Base-by-base conservation (phyloP, 2,888 invertebrate species). In the Athetis lepigone region DNA sequence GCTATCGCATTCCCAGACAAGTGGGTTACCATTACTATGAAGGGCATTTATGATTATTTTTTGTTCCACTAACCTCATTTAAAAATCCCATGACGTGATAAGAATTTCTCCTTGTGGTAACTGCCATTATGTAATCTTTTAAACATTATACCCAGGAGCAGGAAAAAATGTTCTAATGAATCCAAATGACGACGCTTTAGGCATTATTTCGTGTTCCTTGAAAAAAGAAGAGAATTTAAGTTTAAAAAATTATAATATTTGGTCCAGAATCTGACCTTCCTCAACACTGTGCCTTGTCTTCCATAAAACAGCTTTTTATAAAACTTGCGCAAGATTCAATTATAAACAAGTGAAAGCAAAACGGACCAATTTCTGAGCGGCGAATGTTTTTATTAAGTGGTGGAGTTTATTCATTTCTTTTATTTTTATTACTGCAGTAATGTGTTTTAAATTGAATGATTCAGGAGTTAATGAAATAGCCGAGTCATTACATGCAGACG, bases 31-130 rank as follows among this genome's bases (percentile, higher is more conserved):
- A 88, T 86, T 87, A 87, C 88, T 85, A 85, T 80, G 84, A 84
- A 85, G 85, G 85, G 80, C 85, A 85, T 86, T 85, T 78, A 78
- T 79, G 86, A 86, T 84, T 81, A 82, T 90, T 92, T 92, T 93
- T 90, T 91, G 92, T 81, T 79, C 92, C 80, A 91, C 83, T 94
- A 91, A 93, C 94, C 93, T 85, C 85, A 80, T 90, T 91, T 75
- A 59, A 70, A 70, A 74, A 60, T 59, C 70, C 70, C 55, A 59
- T 61, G 59, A 47, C 59, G 50, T 36, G 80, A 81, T 80, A 80
- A 81, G 70, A 63, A 67, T 71, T 63, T 68, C 58, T 76, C 51
- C 58, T 54, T 71, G 36, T 51, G 52, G 42, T 61, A 52, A 63
- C 65, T 60, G 45, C 59, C 69, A 74, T 81, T 79, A 76, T 58